Conservation (phyloP, 2,113 vertebrate genomes). For the Trinectes maculatus region DNA sequence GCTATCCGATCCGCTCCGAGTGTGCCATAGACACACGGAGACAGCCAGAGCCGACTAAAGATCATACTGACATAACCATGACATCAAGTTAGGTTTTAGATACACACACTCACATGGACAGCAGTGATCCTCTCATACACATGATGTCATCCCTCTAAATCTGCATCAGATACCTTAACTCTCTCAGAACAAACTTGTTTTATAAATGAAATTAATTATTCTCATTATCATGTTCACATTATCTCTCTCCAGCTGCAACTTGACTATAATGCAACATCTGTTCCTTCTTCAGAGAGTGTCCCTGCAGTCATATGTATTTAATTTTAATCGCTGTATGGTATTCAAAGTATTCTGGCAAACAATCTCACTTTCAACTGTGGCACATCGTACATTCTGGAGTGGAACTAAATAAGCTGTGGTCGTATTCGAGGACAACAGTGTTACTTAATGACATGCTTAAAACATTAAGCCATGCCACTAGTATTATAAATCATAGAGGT, state of each 20-base stretch:
- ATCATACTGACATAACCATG: conserved; percentile 62
- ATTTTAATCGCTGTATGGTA: neutral
- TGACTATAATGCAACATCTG: conserved; percentile 21
- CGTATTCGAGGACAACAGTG: too few relatives aligned
- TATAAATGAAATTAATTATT: conserved; percentile 24
- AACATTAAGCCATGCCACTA: conserved; percentile 30
- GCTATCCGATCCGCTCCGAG: conserved; percentile 47
- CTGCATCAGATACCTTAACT: conserved; percentile 27
- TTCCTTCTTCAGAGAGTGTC: conserved; percentile 12
- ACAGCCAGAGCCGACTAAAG: conserved; percentile 38
- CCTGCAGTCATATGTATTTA: conserved; percentile 11
- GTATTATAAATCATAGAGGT: conserved; percentile 33
- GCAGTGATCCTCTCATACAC: conserved; percentile 22
- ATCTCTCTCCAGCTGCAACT: conserved; percentile 21
- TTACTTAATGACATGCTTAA: conserved; percentile 18
- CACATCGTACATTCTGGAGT: neutral
- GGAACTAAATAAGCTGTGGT: neutral
- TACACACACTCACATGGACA: neutral
- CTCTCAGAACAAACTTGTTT: neutral
- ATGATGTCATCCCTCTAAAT: conserved; percentile 33
- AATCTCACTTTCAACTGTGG: neutral
- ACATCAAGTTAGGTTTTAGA: conserved; percentile 35
- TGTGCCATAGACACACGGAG: conserved; percentile 36
- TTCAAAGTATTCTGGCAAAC: neutral
- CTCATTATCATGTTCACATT: conserved; percentile 27